A percentile compares a stretch with the other conserved stretches of the same genome.
These are phyloP conservation scores for Andrena praecox DNA, from an alignment of 2,888 invertebrate genomes.

Conservation along the genomic window DNA sequence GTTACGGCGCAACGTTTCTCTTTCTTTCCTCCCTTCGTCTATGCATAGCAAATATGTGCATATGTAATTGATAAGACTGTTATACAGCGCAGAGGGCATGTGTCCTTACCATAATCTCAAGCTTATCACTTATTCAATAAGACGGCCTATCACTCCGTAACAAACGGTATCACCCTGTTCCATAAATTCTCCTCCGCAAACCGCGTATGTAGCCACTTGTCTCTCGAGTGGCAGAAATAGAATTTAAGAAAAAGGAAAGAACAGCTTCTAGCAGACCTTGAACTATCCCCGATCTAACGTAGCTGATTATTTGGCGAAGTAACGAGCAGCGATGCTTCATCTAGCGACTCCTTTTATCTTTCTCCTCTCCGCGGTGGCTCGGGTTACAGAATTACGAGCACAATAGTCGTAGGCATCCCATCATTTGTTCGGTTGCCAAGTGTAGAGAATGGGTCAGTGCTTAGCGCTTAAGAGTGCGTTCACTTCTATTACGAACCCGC, in stretches of 20 bases:
- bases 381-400: constrained; percentile 67
- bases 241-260: no score
- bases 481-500: constrained; percentile 43
- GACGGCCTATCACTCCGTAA: not conserved
- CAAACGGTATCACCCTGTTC: no score
- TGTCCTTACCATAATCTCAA: not conserved
- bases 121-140: not conserved
- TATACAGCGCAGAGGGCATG: not conserved
- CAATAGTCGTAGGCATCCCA: constrained; percentile 58
- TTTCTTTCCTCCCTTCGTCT: constrained; percentile 26
- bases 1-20: constrained; percentile 53
- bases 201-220: no score
- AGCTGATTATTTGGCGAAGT: constrained; percentile 35
- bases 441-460: constrained; percentile 58
- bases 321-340: constrained; percentile 28
- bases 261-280: not conserved
- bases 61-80: constrained; percentile 35
- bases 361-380: constrained; percentile 53
- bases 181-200: no score
- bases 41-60: constrained; percentile 32
- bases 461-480: constrained; percentile 45
- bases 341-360: constrained; percentile 57
- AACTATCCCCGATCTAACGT: constrained; percentile 5
- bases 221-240: no score
- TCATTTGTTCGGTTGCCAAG: constrained; percentile 69